Evolutionary conservation across 2,888 invertebrate genomes (phyloP), one percentile per base, ranked within the genome.

Genomic region (Drosophila barbarae): DNA sequence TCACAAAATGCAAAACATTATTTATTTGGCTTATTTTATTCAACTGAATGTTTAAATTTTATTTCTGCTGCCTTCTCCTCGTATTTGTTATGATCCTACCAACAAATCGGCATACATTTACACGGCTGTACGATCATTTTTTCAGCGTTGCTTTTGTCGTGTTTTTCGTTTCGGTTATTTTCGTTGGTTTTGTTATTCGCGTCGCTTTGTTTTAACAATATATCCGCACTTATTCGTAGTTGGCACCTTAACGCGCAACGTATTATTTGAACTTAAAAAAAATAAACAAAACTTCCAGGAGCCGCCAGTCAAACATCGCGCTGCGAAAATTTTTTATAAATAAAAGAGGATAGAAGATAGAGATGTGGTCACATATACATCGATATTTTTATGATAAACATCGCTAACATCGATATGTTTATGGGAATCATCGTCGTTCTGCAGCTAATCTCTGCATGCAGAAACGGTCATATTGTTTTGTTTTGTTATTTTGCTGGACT

Each of bases 261-360:
- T 63, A 49, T 72, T 71, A 71, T 76, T 79, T 69, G 65, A 71
- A 77, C 53, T 46, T 38, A 67, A 73, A 65, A 69, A 67, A 55
- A 58, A 67, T 63, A 67, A 64, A 67, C 51, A 56, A 63, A 41
- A 39, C 12, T 3, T 21, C 21, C 39, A 21, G 18, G 18, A 39
- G 18, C 39, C 39, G 39, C 39, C 12, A 39, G 39, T 21, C 21
- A 7, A 39, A 39, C 39, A 39, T 39, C 39, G 39, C 39, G 39
- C 39, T 39, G 39, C 39, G 38, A 39, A 26, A 26, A 26, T 26
- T 26, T 26, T 26, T 26, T 26, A 26, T 26, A 26, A 26, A 26
- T 26, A 26, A 26, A 6, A 26, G 26, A 26, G 26, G 26, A 6
- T 26, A 6, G 26, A 26, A 26, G 5, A 26, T 26, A 21, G 21